A percentile compares a stretch with the other conserved stretches of the same genome.
Evolutionary conservation across 2,797 vertebrate genomes (phyloP).

Genomic region (Sitta carolinensis): DNA sequence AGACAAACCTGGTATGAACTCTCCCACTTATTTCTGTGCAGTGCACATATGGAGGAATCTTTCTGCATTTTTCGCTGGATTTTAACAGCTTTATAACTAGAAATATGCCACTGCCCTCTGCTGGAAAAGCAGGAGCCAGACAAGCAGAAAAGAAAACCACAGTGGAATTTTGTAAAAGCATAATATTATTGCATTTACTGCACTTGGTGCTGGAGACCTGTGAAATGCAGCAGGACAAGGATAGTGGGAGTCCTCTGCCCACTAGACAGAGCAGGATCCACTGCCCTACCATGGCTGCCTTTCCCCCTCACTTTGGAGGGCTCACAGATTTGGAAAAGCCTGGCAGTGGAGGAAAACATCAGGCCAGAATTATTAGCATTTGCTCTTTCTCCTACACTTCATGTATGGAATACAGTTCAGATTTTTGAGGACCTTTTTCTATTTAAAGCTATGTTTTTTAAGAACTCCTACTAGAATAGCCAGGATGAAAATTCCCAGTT

Average conservation of each 20-base stretch:
- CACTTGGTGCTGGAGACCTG: neutral
- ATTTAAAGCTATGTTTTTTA: neutral
- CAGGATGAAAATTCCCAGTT: neutral
- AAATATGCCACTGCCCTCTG: slow-evolving; percentile 66
- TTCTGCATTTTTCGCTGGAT: neutral
- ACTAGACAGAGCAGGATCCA: neutral
- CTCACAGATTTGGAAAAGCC: neutral
- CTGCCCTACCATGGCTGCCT: accelerated
- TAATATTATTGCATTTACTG: neutral
- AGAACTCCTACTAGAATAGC: neutral
- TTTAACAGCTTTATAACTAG: neutral
- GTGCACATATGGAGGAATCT: neutral
- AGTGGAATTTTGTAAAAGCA: neutral
- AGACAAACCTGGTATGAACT: slow-evolving; percentile 63
- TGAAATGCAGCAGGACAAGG: neutral
- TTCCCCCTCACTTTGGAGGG: neutral
- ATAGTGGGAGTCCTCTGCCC: neutral
- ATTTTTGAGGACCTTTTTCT: neutral
- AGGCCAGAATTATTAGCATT: neutral
- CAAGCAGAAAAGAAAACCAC: neutral
- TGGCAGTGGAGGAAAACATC: neutral
- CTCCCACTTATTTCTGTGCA: neutral
- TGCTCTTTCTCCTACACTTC: neutral
- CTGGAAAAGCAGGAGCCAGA: slow-evolving; percentile 9
- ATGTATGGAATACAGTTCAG: accelerated